Conservation (phyloP, 2,113 vertebrate species). For the Eclectus roratus region DNA sequence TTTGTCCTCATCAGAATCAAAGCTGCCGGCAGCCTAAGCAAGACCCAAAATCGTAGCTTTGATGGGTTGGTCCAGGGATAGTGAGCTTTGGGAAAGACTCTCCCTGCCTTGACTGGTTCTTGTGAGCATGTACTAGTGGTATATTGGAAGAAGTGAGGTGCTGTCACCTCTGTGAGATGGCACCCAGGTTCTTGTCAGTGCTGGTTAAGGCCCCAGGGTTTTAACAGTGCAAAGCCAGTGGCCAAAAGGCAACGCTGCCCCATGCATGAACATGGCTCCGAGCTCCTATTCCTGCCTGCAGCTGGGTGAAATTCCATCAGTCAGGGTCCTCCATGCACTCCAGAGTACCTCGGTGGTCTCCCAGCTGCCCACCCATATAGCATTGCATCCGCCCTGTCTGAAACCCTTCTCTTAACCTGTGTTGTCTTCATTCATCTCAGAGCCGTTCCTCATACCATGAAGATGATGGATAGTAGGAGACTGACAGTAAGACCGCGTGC, state of each 20-base stretch:
- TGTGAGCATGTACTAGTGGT: neutral
- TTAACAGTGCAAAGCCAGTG: neutral
- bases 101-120: neutral
- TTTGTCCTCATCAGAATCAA: neutral
- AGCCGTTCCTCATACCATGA: neutral
- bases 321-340: neutral
- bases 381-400: fast-evolving
- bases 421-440: neutral
- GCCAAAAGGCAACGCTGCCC: neutral
- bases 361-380: neutral
- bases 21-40: fast-evolving
- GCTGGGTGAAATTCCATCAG: neutral
- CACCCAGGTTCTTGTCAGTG: neutral
- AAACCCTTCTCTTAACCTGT: neutral
- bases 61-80: neutral
- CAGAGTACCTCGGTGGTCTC: neutral
- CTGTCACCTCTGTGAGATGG: neutral
- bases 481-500: neutral
- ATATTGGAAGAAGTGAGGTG: neutral
- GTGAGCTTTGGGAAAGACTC: neutral
- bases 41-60: fast-evolving
- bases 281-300: neutral
- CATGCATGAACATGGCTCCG: fast-evolving
- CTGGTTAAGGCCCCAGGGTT: neutral
- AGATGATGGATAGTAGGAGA: neutral